phyloP scores from a whole-genome alignment of 2,888 invertebrate species.

The Tubiluchus corallicola region DNA sequence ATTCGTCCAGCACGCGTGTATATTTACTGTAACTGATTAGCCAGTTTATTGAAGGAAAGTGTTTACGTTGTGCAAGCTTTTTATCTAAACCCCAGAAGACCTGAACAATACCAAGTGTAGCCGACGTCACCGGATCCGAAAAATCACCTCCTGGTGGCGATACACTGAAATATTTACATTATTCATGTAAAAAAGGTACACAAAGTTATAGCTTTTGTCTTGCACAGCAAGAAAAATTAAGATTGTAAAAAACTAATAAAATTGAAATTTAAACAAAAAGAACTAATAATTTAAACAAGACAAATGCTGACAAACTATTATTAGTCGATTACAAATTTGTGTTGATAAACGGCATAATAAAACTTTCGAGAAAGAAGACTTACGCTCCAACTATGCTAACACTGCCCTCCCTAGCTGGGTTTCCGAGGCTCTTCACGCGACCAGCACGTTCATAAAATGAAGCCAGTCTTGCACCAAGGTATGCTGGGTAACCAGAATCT shows the following conservation, averaged over 20 bases:
- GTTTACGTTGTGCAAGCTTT: conserved; percentile 94
- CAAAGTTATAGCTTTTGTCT: conserved; percentile 2
- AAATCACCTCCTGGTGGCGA: conserved; percentile 99
- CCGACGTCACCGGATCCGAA: conserved; percentile 98
- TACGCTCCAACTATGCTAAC: conserved; percentile 95
- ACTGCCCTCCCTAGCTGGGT: conserved; percentile 93
- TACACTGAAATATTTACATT: conserved; percentile 38
- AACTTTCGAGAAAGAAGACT: conserved; percentile 18
- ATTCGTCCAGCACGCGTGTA: conserved; percentile 83
- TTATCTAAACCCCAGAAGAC: conserved; percentile 99
- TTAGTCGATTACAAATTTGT: neutral
- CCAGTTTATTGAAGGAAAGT: conserved; percentile 99
- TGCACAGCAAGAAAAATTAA: neutral
- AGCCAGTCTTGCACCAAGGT: conserved; percentile 89
- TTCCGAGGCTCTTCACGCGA: conserved; percentile 86
- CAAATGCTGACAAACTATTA: too few species aligned
- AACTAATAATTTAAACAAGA: neutral
- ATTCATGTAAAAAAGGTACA: conserved; percentile 4
- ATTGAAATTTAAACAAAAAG: conserved; percentile 4
- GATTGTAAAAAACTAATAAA: neutral
- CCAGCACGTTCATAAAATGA: conserved; percentile 99
- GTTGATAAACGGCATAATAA: neutral
- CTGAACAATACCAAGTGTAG: conserved; percentile 82
- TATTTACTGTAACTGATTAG: conserved; percentile 63
- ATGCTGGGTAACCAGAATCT: conserved; percentile 85